Evolutionary conservation across 2,797 vertebrate species (phyloP).

Genomic region (Geotrypetes seraphini): DNA sequence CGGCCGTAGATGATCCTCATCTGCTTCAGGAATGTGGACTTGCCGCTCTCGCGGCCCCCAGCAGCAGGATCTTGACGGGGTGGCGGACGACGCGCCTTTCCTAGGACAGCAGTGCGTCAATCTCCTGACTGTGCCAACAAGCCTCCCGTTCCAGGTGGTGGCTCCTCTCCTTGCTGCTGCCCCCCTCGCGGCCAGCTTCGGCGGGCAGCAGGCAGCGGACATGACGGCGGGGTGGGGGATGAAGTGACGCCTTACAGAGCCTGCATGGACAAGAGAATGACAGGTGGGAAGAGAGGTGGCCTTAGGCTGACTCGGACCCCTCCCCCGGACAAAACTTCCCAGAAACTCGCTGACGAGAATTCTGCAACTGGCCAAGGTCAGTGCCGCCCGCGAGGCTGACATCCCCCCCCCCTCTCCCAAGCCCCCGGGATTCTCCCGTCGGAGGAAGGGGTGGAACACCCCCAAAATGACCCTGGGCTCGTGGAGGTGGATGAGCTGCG

Average conservation of each 20-base stretch:
- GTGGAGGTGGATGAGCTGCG: no score
- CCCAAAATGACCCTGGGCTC: no score
- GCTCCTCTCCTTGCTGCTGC: slow-evolving; percentile 57
- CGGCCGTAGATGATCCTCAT: slow-evolving; percentile 94
- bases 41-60: slow-evolving; percentile 90
- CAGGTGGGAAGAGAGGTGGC: no score
- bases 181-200: slow-evolving; percentile 65
- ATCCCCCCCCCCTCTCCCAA: no score
- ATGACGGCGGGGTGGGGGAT: slow-evolving; percentile 52
- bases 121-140: slow-evolving; percentile 81
- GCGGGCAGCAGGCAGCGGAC: slow-evolving; percentile 88
- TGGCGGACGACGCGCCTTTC: slow-evolving; percentile 84
- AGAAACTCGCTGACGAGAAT: no score
- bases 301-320: no score
- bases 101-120: slow-evolving; percentile 83
- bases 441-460: no score
- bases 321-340: no score
- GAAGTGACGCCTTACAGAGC: no score
- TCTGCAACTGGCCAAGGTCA: slow-evolving; percentile 5
- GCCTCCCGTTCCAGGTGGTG: slow-evolving; percentile 80
- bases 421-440: no score
- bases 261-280: no score
- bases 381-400: background rate
- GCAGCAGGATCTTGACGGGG: slow-evolving; percentile 83
- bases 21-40: slow-evolving; percentile 92